phyloP scores from a whole-genome alignment of 2,888 invertebrate species.

The Hesperia comma region DNA sequence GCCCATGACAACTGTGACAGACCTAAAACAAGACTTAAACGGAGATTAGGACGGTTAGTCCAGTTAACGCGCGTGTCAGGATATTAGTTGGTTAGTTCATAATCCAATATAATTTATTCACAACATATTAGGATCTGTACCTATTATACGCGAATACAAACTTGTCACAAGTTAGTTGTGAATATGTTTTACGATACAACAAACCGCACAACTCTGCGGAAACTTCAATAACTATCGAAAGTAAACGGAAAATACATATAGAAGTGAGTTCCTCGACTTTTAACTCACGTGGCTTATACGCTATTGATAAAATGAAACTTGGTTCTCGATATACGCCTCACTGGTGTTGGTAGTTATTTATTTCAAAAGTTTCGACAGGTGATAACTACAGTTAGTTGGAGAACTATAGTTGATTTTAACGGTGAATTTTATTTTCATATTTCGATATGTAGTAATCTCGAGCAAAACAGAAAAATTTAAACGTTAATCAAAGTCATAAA shows the following conservation, averaged over 20 bases:
- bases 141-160: not conserved
- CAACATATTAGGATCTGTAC: not conserved
- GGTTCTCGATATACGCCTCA: not conserved
- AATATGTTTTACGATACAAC: slow-evolving; percentile 5
- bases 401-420: too few relatives aligned
- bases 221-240: slow-evolving; percentile 27
- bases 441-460: too few relatives aligned
- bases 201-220: slow-evolving; percentile 9
- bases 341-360: not conserved
- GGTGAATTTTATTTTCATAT: not conserved
- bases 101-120: not conserved
- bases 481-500: too few relatives aligned
- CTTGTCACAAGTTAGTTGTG: not conserved
- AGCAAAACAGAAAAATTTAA: too few relatives aligned
- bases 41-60: too few relatives aligned
- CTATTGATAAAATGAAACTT: slow-evolving; percentile 13
- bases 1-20: too few relatives aligned
- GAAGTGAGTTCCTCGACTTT: slow-evolving; percentile 18
- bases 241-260: slow-evolving; percentile 20
- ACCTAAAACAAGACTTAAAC: too few relatives aligned
- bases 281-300: slow-evolving; percentile 22
- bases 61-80: too few relatives aligned
- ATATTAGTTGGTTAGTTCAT: too few relatives aligned
- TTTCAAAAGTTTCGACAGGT: not conserved
- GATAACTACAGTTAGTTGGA: too few relatives aligned